A percentile compares a stretch with the other conserved stretches of the same genome.
Conservation (phyloP, 92 coral and sea anemone species). For the Epizoanthus ramosus region DNA sequence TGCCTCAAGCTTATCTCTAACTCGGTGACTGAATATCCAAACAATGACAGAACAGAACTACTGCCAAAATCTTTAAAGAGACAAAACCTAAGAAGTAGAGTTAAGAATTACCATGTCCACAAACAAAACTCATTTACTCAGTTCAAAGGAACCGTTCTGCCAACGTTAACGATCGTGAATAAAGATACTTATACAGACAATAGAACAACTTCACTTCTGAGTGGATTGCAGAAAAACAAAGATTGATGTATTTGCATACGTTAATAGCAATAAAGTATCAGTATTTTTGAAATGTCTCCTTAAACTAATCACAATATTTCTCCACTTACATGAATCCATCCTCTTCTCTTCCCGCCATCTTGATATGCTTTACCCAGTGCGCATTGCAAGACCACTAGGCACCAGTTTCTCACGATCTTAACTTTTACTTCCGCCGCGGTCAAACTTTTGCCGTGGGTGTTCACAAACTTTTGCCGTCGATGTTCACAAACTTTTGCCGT, state of each 20-base stretch:
- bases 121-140: too few species aligned
- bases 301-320: not conserved
- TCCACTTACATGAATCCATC: not conserved
- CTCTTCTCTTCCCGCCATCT: constrained; percentile 2
- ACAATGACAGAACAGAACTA: constrained; percentile 8
- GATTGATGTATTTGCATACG: constrained; percentile 6
- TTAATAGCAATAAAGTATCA: not conserved
- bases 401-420: constrained; percentile 15
- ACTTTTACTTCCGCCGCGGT: constrained; percentile 23
- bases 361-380: not conserved
- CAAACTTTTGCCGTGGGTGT: constrained; percentile 18
- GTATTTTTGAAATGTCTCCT: not conserved
- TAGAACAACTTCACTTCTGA: constrained; percentile 4
- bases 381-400: not conserved
- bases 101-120: not conserved
- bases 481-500: too few species aligned
- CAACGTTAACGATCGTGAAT: not conserved
- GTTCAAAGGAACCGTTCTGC: not conserved
- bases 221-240: constrained; percentile 14
- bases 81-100: not conserved
- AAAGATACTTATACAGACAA: constrained; percentile 4
- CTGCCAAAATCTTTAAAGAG: not conserved
- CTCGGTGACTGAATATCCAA: not conserved
- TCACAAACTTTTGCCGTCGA: too few species aligned
- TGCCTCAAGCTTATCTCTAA: constrained; percentile 1